phyloP scores from a whole-genome alignment of 2,888 invertebrate species.

The Archaeoteleia sp. region DNA sequence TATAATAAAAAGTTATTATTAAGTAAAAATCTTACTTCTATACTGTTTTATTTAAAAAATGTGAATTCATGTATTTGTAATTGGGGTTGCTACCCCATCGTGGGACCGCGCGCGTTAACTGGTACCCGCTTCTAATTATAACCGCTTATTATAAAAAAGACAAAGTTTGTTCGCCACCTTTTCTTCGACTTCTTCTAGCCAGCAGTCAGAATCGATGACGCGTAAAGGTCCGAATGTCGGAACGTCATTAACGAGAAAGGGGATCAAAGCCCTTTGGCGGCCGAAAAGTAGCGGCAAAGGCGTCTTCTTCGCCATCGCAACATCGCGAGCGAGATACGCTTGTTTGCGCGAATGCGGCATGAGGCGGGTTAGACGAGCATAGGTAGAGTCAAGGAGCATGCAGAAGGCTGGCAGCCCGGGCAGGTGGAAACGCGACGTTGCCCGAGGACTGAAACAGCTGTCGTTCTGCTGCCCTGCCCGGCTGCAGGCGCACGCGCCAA shows the following conservation, averaged over 20 bases:
- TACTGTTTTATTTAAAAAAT: no score
- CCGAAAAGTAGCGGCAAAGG: background rate
- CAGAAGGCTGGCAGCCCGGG: constrained; percentile 56
- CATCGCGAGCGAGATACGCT: constrained; percentile 30
- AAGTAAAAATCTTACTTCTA: no score
- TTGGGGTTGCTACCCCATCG: no score
- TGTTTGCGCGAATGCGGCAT: constrained; percentile 45
- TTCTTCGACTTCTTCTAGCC: no score
- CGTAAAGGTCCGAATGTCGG: constrained; percentile 29
- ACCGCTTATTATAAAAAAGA: no score
- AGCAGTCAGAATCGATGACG: constrained; percentile 38
- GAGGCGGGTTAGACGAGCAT: constrained; percentile 16
- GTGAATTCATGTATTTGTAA: no score
- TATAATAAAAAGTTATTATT: no score
- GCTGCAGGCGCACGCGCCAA: constrained; percentile 66
- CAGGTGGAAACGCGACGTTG: constrained; percentile 71
- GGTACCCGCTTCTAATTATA: no score
- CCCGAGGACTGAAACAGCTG: constrained; percentile 71
- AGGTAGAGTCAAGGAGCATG: constrained; percentile 37
- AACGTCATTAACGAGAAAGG: constrained; percentile 39
- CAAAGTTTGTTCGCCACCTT: no score
- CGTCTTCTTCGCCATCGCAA: constrained; percentile 1
- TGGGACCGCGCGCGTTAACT: no score
- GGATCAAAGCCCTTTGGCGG: constrained; percentile 25
- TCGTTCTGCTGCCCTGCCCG: constrained; percentile 69